Percentiles rank a stretch among this genome's conserved stretches.
Conservation (phyloP, 1,140 invertebrate species). For the Rhynchophorus ferrugineus region DNA sequence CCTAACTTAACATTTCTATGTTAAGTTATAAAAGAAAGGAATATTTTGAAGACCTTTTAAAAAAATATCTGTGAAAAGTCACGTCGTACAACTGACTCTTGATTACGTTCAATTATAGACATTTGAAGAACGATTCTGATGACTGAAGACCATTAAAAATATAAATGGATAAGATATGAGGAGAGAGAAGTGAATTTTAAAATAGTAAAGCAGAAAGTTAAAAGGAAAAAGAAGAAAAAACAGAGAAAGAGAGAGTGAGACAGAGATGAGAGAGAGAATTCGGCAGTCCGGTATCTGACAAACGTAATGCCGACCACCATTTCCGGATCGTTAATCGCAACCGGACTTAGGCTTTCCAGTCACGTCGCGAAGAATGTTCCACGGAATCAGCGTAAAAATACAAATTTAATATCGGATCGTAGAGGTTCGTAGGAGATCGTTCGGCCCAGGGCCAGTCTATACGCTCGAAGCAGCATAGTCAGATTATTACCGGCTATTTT, state of each 20-base stretch:
- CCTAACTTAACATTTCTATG: too few relatives aligned
- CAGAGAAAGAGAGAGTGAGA: neutral
- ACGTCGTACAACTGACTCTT: too few relatives aligned
- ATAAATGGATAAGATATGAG: too few relatives aligned
- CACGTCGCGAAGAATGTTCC: constrained; percentile 37
- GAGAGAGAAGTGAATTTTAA: too few relatives aligned
- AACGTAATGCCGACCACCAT: constrained; percentile 34
- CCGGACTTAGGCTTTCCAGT: constrained; percentile 34
- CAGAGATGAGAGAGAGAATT: neutral
- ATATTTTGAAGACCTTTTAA: too few relatives aligned
- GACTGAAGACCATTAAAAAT: too few relatives aligned
- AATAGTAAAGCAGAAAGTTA: constrained; percentile 1
- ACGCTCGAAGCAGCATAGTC: constrained; percentile 27
- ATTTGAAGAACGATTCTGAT: too few relatives aligned
- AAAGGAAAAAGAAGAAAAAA: neutral
- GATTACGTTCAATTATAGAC: too few relatives aligned
- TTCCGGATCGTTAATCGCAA: constrained; percentile 39
- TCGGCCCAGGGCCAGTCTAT: constrained; percentile 29
- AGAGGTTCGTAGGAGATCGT: constrained; percentile 27
- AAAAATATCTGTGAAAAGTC: too few relatives aligned
- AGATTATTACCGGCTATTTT: constrained; percentile 36
- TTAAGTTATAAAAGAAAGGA: too few relatives aligned
- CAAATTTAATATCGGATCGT: constrained; percentile 41
- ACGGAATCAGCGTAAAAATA: constrained; percentile 42
- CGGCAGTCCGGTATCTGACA: constrained; percentile 24